These are phyloP conservation scores for Eptatretus burgeri DNA, from an alignment of 2,113 vertebrate genomes.

Conservation along the genomic window DNA sequence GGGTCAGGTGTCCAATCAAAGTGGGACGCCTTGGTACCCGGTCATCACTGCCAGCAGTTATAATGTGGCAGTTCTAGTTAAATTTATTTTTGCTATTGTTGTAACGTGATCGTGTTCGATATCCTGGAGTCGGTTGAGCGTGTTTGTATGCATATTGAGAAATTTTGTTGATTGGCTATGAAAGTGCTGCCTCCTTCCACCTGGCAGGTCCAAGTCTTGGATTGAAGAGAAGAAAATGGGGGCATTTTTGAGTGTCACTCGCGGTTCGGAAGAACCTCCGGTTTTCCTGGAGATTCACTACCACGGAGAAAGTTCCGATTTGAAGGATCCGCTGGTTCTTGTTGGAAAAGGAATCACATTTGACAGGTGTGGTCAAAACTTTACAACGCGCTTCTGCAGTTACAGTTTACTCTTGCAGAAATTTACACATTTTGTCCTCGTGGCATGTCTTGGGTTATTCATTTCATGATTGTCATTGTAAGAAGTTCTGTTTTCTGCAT, in stretches of 20 bases:
- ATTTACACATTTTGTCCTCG: background rate
- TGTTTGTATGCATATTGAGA: background rate
- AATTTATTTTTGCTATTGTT: no score
- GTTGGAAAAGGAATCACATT: constrained; percentile 93
- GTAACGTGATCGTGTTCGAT: background rate
- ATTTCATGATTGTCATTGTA: no score
- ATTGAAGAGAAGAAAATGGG: constrained; percentile 63
- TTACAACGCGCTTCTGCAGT: background rate
- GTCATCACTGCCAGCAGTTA: no score
- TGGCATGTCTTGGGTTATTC: background rate
- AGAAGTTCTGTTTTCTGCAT: no score
- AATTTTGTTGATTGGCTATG: no score
- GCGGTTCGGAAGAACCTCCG: constrained; percentile 68
- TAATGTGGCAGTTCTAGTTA: no score
- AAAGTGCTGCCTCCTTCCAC: no score
- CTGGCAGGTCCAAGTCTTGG: constrained; percentile 35
- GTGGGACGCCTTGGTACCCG: no score
- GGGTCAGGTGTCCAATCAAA: no score
- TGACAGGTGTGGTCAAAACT: constrained; percentile 33
- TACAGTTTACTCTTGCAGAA: background rate
- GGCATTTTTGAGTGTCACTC: constrained; percentile 67
- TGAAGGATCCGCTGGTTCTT: constrained; percentile 33
- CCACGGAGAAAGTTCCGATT: constrained; percentile 21
- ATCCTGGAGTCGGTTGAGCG: background rate
- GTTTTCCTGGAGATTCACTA: constrained; percentile 79